These are phyloP conservation scores for Geococcyx californianus DNA, from an alignment of 2,113 vertebrate species.

Conservation along the genomic window DNA sequence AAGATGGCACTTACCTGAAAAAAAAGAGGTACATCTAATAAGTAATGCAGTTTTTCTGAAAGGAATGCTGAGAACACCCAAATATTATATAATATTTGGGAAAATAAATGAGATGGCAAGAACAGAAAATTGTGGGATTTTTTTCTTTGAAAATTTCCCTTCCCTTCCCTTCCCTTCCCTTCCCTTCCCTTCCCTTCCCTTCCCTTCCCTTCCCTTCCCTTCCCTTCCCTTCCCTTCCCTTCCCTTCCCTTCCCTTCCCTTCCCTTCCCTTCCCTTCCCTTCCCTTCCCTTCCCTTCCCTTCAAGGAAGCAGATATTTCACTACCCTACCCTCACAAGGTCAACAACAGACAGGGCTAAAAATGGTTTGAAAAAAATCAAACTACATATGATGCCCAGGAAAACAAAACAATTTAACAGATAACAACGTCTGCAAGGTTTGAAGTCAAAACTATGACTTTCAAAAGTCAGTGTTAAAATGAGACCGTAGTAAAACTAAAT, in stretches of 20 bases:
- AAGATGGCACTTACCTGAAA: background rate
- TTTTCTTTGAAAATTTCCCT: background rate
- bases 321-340: background rate
- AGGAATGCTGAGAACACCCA: background rate
- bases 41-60: background rate
- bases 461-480: background rate
- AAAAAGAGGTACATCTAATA: background rate
- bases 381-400: background rate
- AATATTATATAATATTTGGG: background rate
- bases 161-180: background rate
- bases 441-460: background rate
- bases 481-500: background rate
- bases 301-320: background rate
- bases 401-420: background rate
- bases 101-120: background rate
- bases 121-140: background rate
- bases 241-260: background rate
- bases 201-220: background rate
- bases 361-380: background rate
- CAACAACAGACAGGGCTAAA: background rate
- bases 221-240: background rate
- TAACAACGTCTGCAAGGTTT: background rate
- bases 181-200: background rate
- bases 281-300: no score
- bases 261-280: background rate